A percentile compares a stretch with the other conserved stretches of the same genome.
Conservation (phyloP, 2,113 vertebrate species). For the Lophochroa leadbeateri region DNA sequence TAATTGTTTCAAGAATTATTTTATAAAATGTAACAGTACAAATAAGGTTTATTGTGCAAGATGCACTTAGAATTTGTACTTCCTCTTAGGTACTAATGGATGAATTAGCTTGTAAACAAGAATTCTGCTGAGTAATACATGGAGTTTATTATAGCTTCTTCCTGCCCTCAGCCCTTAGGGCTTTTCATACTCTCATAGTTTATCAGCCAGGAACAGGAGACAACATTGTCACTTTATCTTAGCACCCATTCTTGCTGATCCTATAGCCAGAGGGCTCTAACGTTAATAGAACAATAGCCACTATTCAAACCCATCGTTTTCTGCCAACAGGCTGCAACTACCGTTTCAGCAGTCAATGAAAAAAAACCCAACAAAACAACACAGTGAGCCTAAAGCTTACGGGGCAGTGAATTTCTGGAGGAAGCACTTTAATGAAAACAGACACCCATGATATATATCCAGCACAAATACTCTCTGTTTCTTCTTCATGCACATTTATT, state of each 20-base stretch:
- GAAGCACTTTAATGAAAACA: no score
- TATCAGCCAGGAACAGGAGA: slow-evolving; percentile 45
- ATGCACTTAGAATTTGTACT: background rate
- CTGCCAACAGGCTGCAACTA: slow-evolving; percentile 58
- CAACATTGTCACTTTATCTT: slow-evolving; percentile 59
- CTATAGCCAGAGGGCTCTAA: slow-evolving; percentile 53
- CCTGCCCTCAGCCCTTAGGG: background rate
- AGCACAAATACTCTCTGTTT: background rate
- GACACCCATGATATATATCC: background rate
- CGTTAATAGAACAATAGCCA: slow-evolving; percentile 66
- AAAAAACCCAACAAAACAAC: background rate
- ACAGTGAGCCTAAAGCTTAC: slow-evolving; percentile 37
- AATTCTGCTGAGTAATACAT: background rate
- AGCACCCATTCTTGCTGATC: slow-evolving; percentile 47
- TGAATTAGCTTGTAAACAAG: background rate
- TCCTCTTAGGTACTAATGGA: background rate
- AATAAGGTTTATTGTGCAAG: background rate
- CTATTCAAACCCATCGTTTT: slow-evolving; percentile 64
- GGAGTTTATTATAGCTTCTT: background rate
- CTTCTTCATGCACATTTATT: background rate
- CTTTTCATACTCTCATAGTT: slow-evolving; percentile 34
- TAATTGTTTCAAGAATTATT: background rate
- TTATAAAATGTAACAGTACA: background rate
- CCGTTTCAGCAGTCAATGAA: slow-evolving; percentile 62
- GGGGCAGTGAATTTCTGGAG: no score